A percentile compares a stretch with the other conserved stretches of the same genome.
These are phyloP conservation scores for Tapera naevia DNA, from an alignment of 2,797 vertebrate species.

Conservation along the genomic window DNA sequence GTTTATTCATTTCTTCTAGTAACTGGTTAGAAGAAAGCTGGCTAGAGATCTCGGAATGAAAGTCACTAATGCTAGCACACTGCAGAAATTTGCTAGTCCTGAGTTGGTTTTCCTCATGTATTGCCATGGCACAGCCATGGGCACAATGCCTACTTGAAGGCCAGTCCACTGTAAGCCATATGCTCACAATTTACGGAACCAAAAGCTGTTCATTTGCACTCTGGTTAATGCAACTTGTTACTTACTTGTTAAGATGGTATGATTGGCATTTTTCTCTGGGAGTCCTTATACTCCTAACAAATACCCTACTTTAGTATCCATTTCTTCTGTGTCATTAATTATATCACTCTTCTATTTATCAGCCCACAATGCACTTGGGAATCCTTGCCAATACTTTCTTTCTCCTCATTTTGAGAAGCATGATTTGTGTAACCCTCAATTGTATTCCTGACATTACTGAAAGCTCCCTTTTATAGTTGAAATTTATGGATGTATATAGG, in stretches of 20 bases:
- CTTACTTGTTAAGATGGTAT: background rate
- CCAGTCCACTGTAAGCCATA: background rate
- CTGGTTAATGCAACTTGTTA: background rate
- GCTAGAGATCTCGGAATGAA: background rate
- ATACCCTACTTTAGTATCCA: background rate
- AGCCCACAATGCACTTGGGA: background rate
- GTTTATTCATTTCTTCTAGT: background rate
- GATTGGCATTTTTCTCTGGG: background rate
- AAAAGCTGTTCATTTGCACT: background rate
- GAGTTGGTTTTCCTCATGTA: fast-evolving
- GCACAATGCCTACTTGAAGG: background rate
- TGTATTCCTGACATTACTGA: background rate
- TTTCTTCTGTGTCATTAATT: background rate
- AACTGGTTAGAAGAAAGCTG: background rate
- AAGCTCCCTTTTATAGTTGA: background rate
- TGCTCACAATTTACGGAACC: background rate
- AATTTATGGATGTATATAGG: background rate
- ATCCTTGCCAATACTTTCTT: background rate
- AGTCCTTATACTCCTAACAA: background rate
- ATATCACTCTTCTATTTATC: background rate
- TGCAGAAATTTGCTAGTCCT: background rate
- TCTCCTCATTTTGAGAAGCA: background rate
- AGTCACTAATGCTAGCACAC: background rate
- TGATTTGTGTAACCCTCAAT: background rate
- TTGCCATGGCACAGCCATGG: background rate